Evolutionary conservation across 2,888 invertebrate genomes (phyloP).

Genomic region (Chalcis sispes): DNA sequence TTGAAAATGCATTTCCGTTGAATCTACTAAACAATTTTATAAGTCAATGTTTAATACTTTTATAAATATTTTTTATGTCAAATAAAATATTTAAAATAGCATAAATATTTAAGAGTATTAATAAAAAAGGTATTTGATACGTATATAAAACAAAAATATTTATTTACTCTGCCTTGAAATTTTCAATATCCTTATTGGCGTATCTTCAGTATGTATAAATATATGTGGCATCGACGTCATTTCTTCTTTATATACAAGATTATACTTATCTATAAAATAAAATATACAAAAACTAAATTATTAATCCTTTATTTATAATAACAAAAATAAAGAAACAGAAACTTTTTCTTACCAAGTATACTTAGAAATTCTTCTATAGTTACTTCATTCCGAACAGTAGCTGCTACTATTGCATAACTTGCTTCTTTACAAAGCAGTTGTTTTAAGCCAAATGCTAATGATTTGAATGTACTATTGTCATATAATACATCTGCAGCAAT

Average conservation of each 20-base stretch:
- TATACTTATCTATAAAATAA: slow-evolving; percentile 62
- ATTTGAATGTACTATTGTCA: slow-evolving; percentile 78
- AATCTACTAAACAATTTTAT: slow-evolving; percentile 53
- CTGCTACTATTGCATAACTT: slow-evolving; percentile 78
- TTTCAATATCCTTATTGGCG: slow-evolving; percentile 68
- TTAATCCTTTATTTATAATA: slow-evolving; percentile 36
- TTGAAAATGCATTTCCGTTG: slow-evolving; percentile 58
- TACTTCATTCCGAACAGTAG: slow-evolving; percentile 81
- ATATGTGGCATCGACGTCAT: slow-evolving; percentile 58
- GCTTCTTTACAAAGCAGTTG: slow-evolving; percentile 68
- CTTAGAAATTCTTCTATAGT: slow-evolving; percentile 80
- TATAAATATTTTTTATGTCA: slow-evolving; percentile 57
- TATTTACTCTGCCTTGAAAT: slow-evolving; percentile 62
- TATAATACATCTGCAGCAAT: slow-evolving; percentile 81
- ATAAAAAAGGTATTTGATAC: slow-evolving; percentile 57
- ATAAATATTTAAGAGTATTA: slow-evolving; percentile 54
- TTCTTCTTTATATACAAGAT: slow-evolving; percentile 65
- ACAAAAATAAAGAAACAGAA: slow-evolving; percentile 15
- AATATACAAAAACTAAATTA: slow-evolving; percentile 41
- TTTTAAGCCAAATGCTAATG: slow-evolving; percentile 76
- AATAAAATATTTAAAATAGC: slow-evolving; percentile 49
- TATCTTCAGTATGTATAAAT: slow-evolving; percentile 63
- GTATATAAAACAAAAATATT: slow-evolving; percentile 42
- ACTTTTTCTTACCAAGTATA: slow-evolving; percentile 76
- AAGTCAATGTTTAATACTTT: slow-evolving; percentile 63